Evolutionary conservation across 1,140 invertebrate genomes (phyloP).

Genomic region (Akabosia matsudoensis): DNA sequence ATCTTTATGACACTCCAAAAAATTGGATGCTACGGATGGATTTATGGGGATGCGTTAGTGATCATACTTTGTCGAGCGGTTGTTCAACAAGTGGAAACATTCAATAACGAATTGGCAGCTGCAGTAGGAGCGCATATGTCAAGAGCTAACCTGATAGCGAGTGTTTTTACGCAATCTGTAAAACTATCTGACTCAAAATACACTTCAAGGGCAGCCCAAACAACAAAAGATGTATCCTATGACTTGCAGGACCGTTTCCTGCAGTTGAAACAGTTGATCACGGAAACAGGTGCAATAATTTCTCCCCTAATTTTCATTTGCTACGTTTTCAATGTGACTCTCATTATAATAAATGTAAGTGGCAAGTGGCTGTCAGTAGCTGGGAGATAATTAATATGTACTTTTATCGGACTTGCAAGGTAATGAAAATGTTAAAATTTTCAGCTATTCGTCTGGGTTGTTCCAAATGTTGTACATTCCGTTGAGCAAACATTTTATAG

Average conservation of each 20-base stretch:
- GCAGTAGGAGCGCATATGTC: too few relatives aligned
- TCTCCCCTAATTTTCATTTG: not conserved
- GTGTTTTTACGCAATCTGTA: too few relatives aligned
- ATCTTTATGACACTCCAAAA: not conserved
- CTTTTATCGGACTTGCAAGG: too few relatives aligned
- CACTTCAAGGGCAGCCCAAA: too few relatives aligned
- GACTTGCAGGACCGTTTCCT: not conserved
- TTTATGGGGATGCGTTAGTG: not conserved
- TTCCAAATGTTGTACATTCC: not conserved
- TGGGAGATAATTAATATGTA: too few relatives aligned
- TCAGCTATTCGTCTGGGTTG: not conserved
- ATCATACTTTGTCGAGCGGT: not conserved
- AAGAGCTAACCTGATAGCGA: too few relatives aligned
- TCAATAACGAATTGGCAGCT: too few relatives aligned
- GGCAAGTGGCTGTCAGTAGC: not conserved
- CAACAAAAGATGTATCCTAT: too few relatives aligned
- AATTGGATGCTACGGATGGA: not conserved
- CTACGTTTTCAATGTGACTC: not conserved
- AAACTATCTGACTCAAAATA: too few relatives aligned
- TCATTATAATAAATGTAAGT: constrained; percentile 4
- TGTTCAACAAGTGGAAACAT: too few relatives aligned
- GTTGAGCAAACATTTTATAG: not conserved
- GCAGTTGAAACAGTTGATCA: not conserved
- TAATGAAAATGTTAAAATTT: too few relatives aligned
- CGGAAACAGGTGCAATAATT: not conserved